Base-by-base conservation (phyloP, 2,888 invertebrate genomes). In the Bugulina stolonifera region DNA sequence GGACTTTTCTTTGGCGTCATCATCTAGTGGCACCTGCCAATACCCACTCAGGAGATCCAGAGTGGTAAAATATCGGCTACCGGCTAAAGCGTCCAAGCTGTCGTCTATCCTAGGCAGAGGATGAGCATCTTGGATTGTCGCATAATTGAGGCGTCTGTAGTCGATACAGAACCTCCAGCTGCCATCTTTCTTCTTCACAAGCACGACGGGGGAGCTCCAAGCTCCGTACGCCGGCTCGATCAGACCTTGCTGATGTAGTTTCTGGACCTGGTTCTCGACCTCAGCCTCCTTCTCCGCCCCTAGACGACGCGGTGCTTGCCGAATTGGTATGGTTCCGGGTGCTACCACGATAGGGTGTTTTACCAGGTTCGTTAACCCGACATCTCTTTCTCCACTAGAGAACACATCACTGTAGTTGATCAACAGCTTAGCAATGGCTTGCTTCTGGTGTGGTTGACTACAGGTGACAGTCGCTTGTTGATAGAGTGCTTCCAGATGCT, bases 21-120 rank as follows among this genome's bases (percentile, higher is more conserved):
- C 71, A 10, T 72, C 72, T 27, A 76, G 58, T 14, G 73, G 75
- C 0, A 78, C 74, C 58, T 78, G 78, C 76, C 76, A 77, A 70
- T 78, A 77, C 10, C 77, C 77, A 22, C 69, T 57, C 10, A 54
- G 72, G 14, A 77, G 57, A 70, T 78, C 78, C 14, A 78, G 71
- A 1, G 72, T 72, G n/a, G 58, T 71, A 57, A 77, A 78, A 72
- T 71, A 76, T 22, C 70, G 22, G 1, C 74, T 72, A 0, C 78
- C 78, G 2, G 74, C 25, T 22, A 77, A 58, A 14, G 72, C 43
- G 43, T 75, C 76, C 0, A 78, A 55, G 29, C 72, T 69, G 1
- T 72, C 71, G 1, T 72, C 71, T 18, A 76, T 72, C 23, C 54
- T 69, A 3, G 76, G 75, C 3, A 77, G 32, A 0, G 74, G 76